A percentile compares a stretch with the other conserved stretches of the same genome.
phyloP scores from a whole-genome alignment of 2,113 vertebrate genomes.

The Rallus limicola region DNA sequence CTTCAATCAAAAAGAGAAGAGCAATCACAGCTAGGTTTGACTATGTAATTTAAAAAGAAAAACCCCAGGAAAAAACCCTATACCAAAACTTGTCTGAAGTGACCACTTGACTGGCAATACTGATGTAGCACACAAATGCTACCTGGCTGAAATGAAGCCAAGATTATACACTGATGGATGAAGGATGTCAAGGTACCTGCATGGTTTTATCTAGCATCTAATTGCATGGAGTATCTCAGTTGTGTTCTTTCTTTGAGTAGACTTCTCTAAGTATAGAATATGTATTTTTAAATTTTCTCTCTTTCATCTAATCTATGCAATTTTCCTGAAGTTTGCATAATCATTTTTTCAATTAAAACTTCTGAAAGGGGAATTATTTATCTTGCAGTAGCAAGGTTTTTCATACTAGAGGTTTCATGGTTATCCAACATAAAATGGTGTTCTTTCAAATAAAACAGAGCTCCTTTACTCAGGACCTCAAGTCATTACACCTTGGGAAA shows the following conservation, averaged over 20 bases:
- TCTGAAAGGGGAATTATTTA: constrained; percentile 20
- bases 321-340: background rate
- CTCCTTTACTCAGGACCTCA: constrained; percentile 46
- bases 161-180: background rate
- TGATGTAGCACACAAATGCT: background rate
- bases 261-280: background rate
- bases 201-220: background rate
- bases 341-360: background rate
- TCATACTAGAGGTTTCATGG: constrained; percentile 15
- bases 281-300: background rate
- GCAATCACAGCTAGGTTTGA: background rate
- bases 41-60: background rate
- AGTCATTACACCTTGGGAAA: constrained; percentile 48
- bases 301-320: background rate
- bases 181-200: background rate
- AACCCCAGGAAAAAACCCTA: background rate
- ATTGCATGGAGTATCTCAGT: background rate
- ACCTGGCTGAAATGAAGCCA: background rate
- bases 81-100: background rate
- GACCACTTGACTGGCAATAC: background rate
- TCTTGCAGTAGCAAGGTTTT: background rate
- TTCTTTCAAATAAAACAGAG: constrained; percentile 67
- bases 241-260: background rate
- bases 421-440: constrained; percentile 46
- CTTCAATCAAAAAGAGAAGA: background rate